Base-by-base conservation (phyloP, 2,113 vertebrate species). In the Campylorhamphus procurvoides region DNA sequence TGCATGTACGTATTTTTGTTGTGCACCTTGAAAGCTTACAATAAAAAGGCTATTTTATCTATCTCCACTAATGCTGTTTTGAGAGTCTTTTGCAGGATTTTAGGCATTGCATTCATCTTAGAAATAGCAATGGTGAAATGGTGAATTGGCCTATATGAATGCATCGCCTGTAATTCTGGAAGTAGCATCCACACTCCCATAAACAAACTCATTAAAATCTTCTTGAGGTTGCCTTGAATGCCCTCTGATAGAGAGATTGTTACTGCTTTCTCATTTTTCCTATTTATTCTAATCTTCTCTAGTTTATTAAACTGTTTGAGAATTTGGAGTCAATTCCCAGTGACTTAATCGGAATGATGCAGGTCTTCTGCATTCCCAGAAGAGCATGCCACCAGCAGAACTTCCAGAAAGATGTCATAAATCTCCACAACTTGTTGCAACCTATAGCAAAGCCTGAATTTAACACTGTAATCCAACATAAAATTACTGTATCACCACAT, bases 151-250 rank as follows among this genome's bases (percentile, higher is more conserved):
- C 87, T 87, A 56, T 87, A 19, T 71, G 89, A 75, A 47, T 44
- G 35, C 28, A 28, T 83, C n/a, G 79, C 56, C 59, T 55, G 20
- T 92, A 62, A 62, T 87, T 89, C 50, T 37, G 89, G 44, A 55
- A 89, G 69, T 39, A 59, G 13, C 47, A 58, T 44, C 37, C 29
- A 58, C 37, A 20, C n/a, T 80, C n/a, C 20, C 29, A 63, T 67
- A 91, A 93, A 84, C 10, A 58, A 91, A 58, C 31, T 66, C 73
- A 89, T 81, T 47, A 91, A 91, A 90, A 87, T 55, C n/a, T 82
- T 13, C 62, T 87, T 93, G 29, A 85, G 62, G 5, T 85, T 88
- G 58, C 69, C 39, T 85, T 64, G 58, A 44, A 60, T 59, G 29
- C 18, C 29, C n/a, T 88, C 53, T 76, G 52, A 69, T 39, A 66